These are phyloP conservation scores for Campoletis raptor DNA, from an alignment of 2,888 invertebrate genomes.

Conservation along the genomic window DNA sequence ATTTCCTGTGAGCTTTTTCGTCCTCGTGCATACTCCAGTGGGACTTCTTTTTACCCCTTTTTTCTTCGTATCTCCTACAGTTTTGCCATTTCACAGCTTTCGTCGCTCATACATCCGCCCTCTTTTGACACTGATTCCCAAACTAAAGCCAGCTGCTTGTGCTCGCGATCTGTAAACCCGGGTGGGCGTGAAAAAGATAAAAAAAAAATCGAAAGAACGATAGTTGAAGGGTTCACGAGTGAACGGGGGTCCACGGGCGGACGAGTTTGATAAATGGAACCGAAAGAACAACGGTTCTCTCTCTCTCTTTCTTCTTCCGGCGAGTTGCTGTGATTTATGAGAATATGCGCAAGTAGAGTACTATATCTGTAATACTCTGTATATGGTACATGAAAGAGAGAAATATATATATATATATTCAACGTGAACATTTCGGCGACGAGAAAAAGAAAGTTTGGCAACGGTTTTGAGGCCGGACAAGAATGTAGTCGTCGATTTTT, in stretches of 20 bases:
- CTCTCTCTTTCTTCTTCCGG: constrained; percentile 54
- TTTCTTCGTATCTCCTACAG: constrained; percentile 21
- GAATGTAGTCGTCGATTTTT: constrained; percentile 33
- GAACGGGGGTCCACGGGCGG: constrained; percentile 56
- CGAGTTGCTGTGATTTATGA: constrained; percentile 63
- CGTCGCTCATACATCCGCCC: constrained; percentile 48
- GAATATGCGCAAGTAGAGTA: constrained; percentile 51
- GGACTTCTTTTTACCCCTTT: constrained; percentile 18
- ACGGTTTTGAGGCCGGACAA: constrained; percentile 19
- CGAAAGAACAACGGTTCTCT: constrained; percentile 64
- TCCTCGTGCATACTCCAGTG: constrained; percentile 14
- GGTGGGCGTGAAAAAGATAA: constrained; percentile 65
- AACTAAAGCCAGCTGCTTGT: constrained; percentile 47
- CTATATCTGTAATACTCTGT: constrained; percentile 43
- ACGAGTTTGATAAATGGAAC: constrained; percentile 70
- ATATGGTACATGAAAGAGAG: constrained; percentile 38
- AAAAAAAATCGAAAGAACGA: constrained; percentile 32
- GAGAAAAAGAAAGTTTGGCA: constrained; percentile 55
- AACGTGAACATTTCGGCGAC: constrained; percentile 41
- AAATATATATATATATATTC: constrained; percentile 18
- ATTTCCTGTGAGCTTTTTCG: constrained; percentile 37
- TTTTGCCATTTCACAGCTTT: constrained; percentile 61
- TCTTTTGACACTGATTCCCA: constrained; percentile 54
- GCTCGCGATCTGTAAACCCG: constrained; percentile 54
- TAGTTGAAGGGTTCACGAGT: constrained; percentile 53